Conservation (phyloP, 2,888 invertebrate species). For the Macrophya annulata region DNA sequence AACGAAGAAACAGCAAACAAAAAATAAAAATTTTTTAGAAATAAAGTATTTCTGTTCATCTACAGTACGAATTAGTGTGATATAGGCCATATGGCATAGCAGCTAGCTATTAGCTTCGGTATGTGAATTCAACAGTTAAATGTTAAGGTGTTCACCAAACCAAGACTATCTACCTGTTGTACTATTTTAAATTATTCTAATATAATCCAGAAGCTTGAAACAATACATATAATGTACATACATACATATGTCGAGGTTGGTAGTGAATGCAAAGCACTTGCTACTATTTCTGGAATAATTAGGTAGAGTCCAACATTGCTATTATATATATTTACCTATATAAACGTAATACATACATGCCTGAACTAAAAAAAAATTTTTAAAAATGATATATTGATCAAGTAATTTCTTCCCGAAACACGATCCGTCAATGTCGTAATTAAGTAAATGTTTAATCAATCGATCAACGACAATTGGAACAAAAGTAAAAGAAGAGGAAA, state of each 20-base stretch:
- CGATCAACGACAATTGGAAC: neutral
- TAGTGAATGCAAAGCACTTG: neutral
- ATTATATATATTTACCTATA: neutral
- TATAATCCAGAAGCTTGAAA: slow-evolving; percentile 37
- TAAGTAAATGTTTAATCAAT: neutral
- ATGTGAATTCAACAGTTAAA: slow-evolving; percentile 53
- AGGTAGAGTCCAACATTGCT: neutral
- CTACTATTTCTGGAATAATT: neutral
- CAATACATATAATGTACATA: neutral
- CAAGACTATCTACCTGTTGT: slow-evolving; percentile 57
- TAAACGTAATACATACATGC: neutral
- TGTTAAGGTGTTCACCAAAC: slow-evolving; percentile 55
- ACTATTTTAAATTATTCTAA: slow-evolving; percentile 51
- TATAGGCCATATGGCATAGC: slow-evolving; percentile 48
- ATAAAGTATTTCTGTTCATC: neutral
- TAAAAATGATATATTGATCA: neutral
- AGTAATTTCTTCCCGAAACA: neutral
- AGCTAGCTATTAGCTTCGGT: slow-evolving; percentile 14
- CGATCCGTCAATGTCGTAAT: neutral
- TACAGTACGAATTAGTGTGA: slow-evolving; percentile 27
- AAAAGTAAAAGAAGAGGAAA: neutral
- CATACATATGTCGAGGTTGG: slow-evolving; percentile 2
- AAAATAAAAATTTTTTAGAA: neutral
- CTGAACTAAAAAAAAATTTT: neutral
- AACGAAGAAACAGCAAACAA: neutral